Evolutionary conservation across 2,888 invertebrate species (phyloP).

Genomic region (Hipparchia sbordonii): DNA sequence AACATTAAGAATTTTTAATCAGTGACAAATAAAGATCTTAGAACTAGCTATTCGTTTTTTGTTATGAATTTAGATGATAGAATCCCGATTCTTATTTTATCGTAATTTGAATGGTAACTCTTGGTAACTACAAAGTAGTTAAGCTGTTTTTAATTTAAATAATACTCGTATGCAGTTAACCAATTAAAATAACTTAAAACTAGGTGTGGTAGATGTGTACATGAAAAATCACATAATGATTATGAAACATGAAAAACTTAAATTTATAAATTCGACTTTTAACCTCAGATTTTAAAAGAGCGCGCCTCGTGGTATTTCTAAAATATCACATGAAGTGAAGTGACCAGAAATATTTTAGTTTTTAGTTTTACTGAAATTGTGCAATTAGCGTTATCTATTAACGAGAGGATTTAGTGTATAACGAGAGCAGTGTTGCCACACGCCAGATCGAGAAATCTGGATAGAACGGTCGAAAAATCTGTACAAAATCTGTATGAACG

Average conservation of each 20-base stretch:
- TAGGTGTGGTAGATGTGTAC: background rate
- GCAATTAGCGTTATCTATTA: no score
- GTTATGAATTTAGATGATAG: no score
- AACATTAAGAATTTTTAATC: background rate
- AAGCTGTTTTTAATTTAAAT: background rate
- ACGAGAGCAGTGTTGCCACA: no score
- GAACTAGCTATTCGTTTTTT: background rate
- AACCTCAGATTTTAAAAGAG: background rate
- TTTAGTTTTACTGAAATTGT: no score
- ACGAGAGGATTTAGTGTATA: no score
- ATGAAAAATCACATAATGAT: background rate
- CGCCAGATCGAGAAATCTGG: no score
- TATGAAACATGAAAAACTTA: background rate
- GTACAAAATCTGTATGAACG: no score
- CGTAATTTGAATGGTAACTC: slow-evolving; percentile 1
- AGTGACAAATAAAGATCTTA: background rate
- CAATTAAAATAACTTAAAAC: slow-evolving; percentile 15
- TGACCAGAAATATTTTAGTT: no score
- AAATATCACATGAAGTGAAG: no score
- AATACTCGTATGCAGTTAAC: slow-evolving; percentile 3
- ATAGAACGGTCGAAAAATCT: no score
- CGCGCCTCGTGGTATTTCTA: background rate
- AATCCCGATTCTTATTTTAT: no score
- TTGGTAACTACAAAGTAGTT: background rate
- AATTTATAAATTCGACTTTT: slow-evolving; percentile 5